Evolutionary conservation across 2,113 vertebrate species (phyloP), one percentile per base, ranked within the genome.

Genomic region (Elachura formosa): DNA sequence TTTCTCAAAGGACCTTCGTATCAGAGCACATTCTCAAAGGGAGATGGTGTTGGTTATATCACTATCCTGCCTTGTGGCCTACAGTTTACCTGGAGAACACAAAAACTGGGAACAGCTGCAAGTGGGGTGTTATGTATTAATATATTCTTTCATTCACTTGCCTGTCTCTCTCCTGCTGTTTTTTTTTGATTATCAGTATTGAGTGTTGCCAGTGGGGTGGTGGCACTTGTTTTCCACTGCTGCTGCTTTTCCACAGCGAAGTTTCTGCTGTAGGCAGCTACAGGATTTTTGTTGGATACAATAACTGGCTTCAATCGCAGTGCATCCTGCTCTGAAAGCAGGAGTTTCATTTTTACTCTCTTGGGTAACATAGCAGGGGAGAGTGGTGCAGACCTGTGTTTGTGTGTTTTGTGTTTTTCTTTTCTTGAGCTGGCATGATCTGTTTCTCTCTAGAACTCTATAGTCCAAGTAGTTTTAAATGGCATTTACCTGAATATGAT

Each of bases 171-270:
- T 73, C 46, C 19, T 67, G 77, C 55, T 81, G 56, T 71, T 86
- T 86, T 86, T 86, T 48, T 46, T 45, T 72, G 40, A 21, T 58
- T 18, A 41, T 69, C 56, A 75, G 6, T 46, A 36, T 36, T 59
- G 68, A 58, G 14, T 38, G 24, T 17, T 89, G 84, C 55, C n/a
- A 40, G 61, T 25, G 14, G 46, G 46, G 45, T 67, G 33, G 15
- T 38, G 56, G 38, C 34, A 29, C 34, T 54, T 84, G 6, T 43
- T 95, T 86, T 58, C 59, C 26, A 23, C 31, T 59, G 61, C 68
- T 62, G 19, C 59, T 0, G 1, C 26, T 81, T 89, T 59, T 74
- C 43, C 34, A 19, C 89, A 82, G 55, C 0, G 0, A 66, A 51
- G 25, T 49, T 93, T 48, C 69, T 71, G 5, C 72, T 67, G 28